Base-by-base conservation (phyloP, 2,888 invertebrate genomes). In the Liodrosophila aerea region DNA sequence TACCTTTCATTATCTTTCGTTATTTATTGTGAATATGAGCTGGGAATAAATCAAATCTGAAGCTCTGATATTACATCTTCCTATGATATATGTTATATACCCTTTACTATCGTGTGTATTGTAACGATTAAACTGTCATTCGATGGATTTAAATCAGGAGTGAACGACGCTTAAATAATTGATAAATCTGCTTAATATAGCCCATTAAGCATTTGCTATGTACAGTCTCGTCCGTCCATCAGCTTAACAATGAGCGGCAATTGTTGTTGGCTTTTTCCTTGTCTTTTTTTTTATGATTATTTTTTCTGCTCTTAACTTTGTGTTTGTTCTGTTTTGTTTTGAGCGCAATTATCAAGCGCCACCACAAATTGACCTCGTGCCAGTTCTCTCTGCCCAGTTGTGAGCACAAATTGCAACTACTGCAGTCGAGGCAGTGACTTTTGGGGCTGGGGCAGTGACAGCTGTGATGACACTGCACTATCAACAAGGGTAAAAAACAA, bases 301-400 rank as follows among this genome's bases (percentile, higher is more conserved):
- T 9, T 44, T 36, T 34, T 29, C 27, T 57, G 31, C 8, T 7
- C 12, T 36, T 31, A 52, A 29, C 12, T 57, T 46, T 41, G 45
- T 40, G 4, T 43, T 16, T 12, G 18, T 37, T 31, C n/a, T n/a
- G n/a, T n/a, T 53, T 30, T 41, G 45, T 45, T 33, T 52, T 36
- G 43, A 50, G 58, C 39, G 59, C 54, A 76, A 66, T 83, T 81
- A 81, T 71, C 71, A 68, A 74, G 71, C 70, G 63, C 66, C 76
- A 61, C 33, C 74, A 40, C 71, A 81, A 78, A 73, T 84, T 84
- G 82, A 84, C 77, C 77, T 81, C 81, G 77, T 62, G 67, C 77
- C 57, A 61, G 54, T 74, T 74, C 15, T 51, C 34, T 34, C 34
- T 64, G 41, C 12, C n/a, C n/a, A n/a, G n/a, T n/a, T n/a, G n/a